A percentile compares a stretch with the other conserved stretches of the same genome.
Conservation (phyloP, 1,140 invertebrate genomes). For the Argopecten irradians region DNA sequence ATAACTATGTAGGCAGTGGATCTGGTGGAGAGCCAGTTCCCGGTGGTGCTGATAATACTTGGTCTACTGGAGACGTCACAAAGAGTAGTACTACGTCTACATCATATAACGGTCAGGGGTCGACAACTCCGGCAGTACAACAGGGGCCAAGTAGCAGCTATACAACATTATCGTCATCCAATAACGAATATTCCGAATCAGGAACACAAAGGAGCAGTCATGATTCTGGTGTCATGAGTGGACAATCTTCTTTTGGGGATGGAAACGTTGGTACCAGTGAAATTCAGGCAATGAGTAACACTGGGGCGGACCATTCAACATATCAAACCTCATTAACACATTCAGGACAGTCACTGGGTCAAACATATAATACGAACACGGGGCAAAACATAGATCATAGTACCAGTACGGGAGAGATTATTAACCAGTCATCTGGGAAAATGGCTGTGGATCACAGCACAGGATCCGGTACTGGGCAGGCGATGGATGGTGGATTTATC, state of each 20-base stretch:
- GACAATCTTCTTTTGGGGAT: no score
- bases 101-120: no score
- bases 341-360: neutral
- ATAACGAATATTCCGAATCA: no score
- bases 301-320: neutral
- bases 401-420: no score
- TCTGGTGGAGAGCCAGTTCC: no score
- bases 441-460: no score
- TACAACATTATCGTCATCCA: neutral
- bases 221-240: neutral
- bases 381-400: neutral
- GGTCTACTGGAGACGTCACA: neutral
- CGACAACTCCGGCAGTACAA: neutral
- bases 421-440: no score
- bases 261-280: no score
- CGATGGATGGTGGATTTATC: no score
- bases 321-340: neutral
- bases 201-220: neutral
- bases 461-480: no score
- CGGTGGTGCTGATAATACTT: neutral
- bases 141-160: neutral
- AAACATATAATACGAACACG: neutral
- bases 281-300: no score
- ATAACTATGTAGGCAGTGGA: no score
- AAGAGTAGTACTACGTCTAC: neutral